Conservation (phyloP, 2,113 vertebrate genomes). For the Cynocephalus volans region DNA sequence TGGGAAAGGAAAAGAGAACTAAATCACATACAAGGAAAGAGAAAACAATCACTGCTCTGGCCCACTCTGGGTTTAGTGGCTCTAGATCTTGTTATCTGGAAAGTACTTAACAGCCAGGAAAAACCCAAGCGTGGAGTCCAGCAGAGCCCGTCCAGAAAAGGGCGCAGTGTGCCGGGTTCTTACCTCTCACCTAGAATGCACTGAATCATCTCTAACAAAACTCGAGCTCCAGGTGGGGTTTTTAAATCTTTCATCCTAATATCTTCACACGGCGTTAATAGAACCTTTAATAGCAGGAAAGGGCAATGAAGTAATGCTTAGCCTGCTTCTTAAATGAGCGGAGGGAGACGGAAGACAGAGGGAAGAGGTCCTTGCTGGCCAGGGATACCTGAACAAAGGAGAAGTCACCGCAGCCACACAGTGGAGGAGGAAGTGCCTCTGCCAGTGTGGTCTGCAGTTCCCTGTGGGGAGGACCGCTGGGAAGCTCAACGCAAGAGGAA, state of each 20-base stretch:
- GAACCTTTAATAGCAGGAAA: not conserved
- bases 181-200: accelerated
- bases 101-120: not conserved
- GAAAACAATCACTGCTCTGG: not conserved
- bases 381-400: accelerated
- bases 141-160: accelerated
- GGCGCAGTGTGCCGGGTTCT: accelerated
- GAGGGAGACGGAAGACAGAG: accelerated
- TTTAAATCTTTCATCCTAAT: accelerated
- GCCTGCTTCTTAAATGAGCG: not conserved
- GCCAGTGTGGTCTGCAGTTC: not conserved
- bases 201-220: too few species aligned
- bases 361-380: not conserved
- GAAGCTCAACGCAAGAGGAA: accelerated
- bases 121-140: accelerated
- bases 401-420: accelerated
- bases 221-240: not conserved
- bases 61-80: not conserved
- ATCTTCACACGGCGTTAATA: accelerated
- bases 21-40: not conserved
- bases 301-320: accelerated
- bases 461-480: accelerated
- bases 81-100: too few species aligned
- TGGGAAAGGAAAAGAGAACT: accelerated
- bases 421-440: too few species aligned